Percentiles rank a stretch among this genome's conserved stretches.
phyloP scores from a whole-genome alignment of 2,888 invertebrate genomes.

The Euproctis similis region DNA sequence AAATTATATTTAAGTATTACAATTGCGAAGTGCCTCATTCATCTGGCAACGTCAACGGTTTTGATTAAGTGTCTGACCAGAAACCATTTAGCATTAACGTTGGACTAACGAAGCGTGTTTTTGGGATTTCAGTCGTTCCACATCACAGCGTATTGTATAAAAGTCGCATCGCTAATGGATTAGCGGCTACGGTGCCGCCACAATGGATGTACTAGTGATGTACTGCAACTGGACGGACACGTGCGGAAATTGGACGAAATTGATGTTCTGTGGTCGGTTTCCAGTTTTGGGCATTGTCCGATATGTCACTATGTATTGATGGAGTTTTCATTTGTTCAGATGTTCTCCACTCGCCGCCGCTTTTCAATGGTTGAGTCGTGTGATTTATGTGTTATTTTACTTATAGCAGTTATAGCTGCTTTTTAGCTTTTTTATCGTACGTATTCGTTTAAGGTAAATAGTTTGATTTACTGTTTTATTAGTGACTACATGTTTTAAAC shows the following conservation, averaged over 20 bases:
- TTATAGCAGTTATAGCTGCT: no score
- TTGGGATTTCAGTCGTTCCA: constrained; percentile 22
- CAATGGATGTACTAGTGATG: constrained; percentile 24
- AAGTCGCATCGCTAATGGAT: constrained; percentile 66
- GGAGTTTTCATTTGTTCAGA: constrained; percentile 9
- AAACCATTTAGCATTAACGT: constrained; percentile 9
- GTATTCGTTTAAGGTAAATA: no score
- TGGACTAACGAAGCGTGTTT: constrained; percentile 29
- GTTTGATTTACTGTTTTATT: no score
- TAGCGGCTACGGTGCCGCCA: constrained; percentile 39
- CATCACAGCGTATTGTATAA: constrained; percentile 50
- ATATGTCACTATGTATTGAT: constrained; percentile 15
- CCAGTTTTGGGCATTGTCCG: constrained; percentile 26
- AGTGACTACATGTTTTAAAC: no score
- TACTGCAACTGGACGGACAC: constrained; percentile 28
- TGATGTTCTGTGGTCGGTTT: constrained; percentile 29
- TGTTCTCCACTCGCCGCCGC: no score
- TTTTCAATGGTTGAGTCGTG: no score
- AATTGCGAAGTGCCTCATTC: background rate
- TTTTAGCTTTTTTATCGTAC: no score
- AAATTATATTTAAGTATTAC: no score
- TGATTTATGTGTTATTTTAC: no score
- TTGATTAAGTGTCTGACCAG: constrained; percentile 4
- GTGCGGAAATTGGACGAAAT: constrained; percentile 37
- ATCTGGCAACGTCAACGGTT: constrained; percentile 3